Percentiles rank a stretch among this genome's conserved stretches.
Evolutionary conservation across 2,888 invertebrate species (phyloP).

Genomic region (Ophioninae sp.): DNA sequence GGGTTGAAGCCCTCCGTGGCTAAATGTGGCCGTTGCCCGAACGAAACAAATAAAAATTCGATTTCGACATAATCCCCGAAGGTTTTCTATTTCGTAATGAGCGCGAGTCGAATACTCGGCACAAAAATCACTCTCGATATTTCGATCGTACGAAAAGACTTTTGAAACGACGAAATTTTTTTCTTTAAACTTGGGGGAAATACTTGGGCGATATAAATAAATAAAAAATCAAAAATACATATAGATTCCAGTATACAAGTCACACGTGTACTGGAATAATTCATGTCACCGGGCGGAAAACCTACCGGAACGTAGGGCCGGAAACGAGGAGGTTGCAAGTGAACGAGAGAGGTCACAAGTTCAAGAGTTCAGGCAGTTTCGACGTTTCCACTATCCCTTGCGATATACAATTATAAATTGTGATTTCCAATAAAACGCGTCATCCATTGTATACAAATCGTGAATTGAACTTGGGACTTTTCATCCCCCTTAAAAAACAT

Average conservation of each 20-base stretch:
- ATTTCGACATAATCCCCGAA: neutral
- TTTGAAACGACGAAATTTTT: slow-evolving; percentile 14
- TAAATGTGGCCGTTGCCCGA: slow-evolving; percentile 40
- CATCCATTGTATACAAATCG: slow-evolving; percentile 54
- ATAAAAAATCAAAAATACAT: neutral
- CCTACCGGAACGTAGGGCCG: slow-evolving; percentile 48
- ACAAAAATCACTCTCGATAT: slow-evolving; percentile 28
- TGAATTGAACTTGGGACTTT: slow-evolving; percentile 2
- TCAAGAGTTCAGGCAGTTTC: slow-evolving; percentile 71
- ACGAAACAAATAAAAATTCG: slow-evolving; percentile 30
- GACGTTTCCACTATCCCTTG: slow-evolving; percentile 35
- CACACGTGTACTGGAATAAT: slow-evolving; percentile 64
- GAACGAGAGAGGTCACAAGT: slow-evolving; percentile 72
- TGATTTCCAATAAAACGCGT: slow-evolving; percentile 52
- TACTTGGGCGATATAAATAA: slow-evolving; percentile 15
- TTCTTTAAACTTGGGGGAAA: slow-evolving; percentile 15
- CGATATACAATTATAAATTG: slow-evolving; percentile 47
- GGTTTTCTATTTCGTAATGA: neutral
- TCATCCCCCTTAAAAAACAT: slow-evolving; percentile 8
- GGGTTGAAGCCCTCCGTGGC: slow-evolving; percentile 25
- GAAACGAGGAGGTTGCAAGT: slow-evolving; percentile 48
- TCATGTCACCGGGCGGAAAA: slow-evolving; percentile 59
- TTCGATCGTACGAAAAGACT: neutral
- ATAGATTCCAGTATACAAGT: slow-evolving; percentile 24
- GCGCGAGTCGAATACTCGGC: neutral